Conservation (phyloP, 2,797 vertebrate genomes). For the Lacerta bilineata region DNA sequence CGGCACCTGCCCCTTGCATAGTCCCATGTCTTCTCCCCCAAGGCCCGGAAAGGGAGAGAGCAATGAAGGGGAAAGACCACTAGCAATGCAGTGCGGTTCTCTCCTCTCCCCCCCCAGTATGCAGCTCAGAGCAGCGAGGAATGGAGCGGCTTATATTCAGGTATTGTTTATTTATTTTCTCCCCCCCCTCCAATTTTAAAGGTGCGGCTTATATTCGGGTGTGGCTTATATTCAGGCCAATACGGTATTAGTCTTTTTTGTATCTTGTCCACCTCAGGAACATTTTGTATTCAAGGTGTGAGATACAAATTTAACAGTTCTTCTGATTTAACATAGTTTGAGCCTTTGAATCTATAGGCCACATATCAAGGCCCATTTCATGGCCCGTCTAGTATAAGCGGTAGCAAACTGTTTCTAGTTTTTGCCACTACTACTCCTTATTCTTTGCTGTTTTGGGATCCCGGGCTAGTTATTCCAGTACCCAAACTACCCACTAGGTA, state of each 20-base stretch:
- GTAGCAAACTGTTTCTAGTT: not conserved
- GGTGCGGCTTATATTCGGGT: too few species aligned
- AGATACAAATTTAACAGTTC: not conserved
- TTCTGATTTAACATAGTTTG: not conserved
- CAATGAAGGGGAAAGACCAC: too few species aligned
- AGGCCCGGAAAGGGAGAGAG: too few species aligned
- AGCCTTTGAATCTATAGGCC: not conserved
- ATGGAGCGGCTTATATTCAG: too few species aligned
- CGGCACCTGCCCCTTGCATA: too few species aligned
- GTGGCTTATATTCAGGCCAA: too few species aligned
- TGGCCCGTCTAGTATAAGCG: not conserved
- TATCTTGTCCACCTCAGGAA: not conserved
- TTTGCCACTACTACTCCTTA: not conserved
- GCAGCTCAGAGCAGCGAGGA: too few species aligned
- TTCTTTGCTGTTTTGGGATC: not conserved
- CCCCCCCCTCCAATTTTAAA: too few species aligned
- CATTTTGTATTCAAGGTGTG: not conserved
- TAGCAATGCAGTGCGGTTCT: too few species aligned
- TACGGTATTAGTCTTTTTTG: not conserved
- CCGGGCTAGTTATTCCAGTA: not conserved
- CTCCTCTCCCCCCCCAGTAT: too few species aligned
- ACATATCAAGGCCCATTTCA: not conserved
- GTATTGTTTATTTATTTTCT: too few species aligned
- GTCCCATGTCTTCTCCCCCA: too few species aligned
- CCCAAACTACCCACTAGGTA: not conserved